Conservation (phyloP, 2,113 vertebrate species). For the Mirounga angustirostris region DNA sequence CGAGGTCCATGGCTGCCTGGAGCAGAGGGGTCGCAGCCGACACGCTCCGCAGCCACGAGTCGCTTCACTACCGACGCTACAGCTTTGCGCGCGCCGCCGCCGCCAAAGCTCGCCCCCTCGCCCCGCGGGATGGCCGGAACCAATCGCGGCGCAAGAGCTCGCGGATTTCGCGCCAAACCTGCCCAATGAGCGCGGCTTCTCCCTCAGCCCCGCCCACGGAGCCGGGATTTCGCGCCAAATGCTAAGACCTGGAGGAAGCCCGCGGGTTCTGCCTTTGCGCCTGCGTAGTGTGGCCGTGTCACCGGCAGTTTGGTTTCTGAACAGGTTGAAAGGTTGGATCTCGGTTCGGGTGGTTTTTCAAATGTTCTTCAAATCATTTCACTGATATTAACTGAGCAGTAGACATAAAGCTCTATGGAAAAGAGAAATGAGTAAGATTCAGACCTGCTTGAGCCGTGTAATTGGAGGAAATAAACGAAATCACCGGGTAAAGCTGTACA, state of each 20-base stretch:
- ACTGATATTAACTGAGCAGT: background rate
- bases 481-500: background rate
- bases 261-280: background rate
- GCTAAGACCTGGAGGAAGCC: background rate
- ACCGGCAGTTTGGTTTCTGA: accelerated
- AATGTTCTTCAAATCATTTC: background rate
- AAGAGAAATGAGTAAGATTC: background rate
- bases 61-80: background rate
- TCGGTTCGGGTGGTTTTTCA: background rate
- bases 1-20: constrained; percentile 81
- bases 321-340: accelerated
- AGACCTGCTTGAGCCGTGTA: background rate
- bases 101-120: background rate
- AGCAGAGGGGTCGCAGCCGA: accelerated
- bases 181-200: constrained; percentile 80
- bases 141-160: constrained; percentile 21
- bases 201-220: constrained; percentile 83
- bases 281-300: background rate
- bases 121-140: background rate
- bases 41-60: accelerated
- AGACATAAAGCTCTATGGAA: background rate
- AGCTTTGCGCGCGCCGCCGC: constrained; percentile 52
- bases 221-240: constrained; percentile 86
- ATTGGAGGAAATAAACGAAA: background rate
- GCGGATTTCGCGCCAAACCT: constrained; percentile 91